Percentiles rank a stretch among this genome's conserved stretches.
These are phyloP conservation scores for Percopsis omiscomaycus DNA, from an alignment of 2,797 vertebrate genomes.

Conservation along the genomic window DNA sequence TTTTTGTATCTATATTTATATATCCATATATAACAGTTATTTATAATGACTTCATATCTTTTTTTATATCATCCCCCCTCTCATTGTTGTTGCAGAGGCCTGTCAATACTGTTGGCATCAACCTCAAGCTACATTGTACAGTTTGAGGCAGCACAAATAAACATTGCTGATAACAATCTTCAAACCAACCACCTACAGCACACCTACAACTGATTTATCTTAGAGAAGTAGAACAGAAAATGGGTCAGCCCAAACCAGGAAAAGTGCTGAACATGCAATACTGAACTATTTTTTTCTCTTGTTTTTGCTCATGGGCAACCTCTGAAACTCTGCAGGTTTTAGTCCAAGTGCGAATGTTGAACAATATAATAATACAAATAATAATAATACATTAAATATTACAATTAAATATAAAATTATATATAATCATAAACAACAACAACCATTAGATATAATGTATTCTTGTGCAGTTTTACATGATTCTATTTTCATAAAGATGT, in stretches of 20 bases:
- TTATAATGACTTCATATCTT: too few relatives aligned
- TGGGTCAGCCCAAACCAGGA: slow-evolving; percentile 41
- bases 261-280: slow-evolving; percentile 35
- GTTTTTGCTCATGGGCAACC: neutral
- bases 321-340: too few relatives aligned
- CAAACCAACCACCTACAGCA: slow-evolving; percentile 6
- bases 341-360: neutral
- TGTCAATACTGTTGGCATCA: too few relatives aligned
- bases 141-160: neutral
- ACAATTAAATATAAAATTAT: too few relatives aligned
- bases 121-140: neutral
- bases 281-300: neutral
- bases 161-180: slow-evolving; percentile 24
- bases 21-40: too few relatives aligned
- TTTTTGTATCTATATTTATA: too few relatives aligned
- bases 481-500: neutral
- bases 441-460: too few relatives aligned
- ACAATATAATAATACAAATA: too few relatives aligned
- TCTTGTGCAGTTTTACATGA: neutral
- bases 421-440: too few relatives aligned
- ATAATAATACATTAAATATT: too few relatives aligned
- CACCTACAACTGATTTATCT: neutral
- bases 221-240: slow-evolving; percentile 27
- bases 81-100: too few relatives aligned
- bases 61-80: too few relatives aligned